phyloP scores from a whole-genome alignment of 1,140 invertebrate genomes.

The Wasmannia auropunctata region DNA sequence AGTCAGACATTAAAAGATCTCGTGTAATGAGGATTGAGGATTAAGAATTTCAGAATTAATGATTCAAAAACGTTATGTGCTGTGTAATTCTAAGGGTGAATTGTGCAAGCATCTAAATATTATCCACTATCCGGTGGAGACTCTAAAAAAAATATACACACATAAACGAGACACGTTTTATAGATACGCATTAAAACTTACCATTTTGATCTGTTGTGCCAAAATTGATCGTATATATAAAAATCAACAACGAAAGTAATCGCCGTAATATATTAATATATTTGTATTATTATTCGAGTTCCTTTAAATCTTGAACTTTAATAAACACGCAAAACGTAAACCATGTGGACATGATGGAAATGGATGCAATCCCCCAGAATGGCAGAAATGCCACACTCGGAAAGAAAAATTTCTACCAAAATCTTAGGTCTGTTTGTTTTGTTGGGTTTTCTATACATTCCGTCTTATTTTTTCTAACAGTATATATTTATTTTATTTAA shows the following conservation, averaged over 20 bases:
- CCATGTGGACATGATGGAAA: not conserved
- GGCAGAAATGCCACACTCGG: not conserved
- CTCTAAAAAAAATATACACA: too few species aligned
- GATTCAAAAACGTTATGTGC: too few species aligned
- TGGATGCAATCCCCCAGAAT: not conserved
- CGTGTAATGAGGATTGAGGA: too few species aligned
- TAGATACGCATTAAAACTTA: not conserved
- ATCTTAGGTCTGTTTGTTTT: not conserved
- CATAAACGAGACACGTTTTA: not conserved
- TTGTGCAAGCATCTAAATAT: too few species aligned
- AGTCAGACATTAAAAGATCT: too few species aligned
- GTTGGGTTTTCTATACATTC: too few species aligned
- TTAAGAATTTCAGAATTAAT: too few species aligned
- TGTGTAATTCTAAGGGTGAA: too few species aligned
- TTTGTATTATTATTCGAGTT: not conserved
- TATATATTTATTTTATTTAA: too few species aligned
- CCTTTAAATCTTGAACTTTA: too few species aligned
- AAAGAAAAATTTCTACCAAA: not conserved
- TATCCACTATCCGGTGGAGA: too few species aligned
- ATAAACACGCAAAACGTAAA: not conserved
- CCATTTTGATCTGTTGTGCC: conserved; percentile 48
- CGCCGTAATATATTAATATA: not conserved
- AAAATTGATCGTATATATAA: not conserved
- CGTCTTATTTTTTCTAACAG: too few species aligned
- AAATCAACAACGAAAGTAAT: not conserved